phyloP scores from a whole-genome alignment of 2,113 vertebrate species.

The Aix galericulata region DNA sequence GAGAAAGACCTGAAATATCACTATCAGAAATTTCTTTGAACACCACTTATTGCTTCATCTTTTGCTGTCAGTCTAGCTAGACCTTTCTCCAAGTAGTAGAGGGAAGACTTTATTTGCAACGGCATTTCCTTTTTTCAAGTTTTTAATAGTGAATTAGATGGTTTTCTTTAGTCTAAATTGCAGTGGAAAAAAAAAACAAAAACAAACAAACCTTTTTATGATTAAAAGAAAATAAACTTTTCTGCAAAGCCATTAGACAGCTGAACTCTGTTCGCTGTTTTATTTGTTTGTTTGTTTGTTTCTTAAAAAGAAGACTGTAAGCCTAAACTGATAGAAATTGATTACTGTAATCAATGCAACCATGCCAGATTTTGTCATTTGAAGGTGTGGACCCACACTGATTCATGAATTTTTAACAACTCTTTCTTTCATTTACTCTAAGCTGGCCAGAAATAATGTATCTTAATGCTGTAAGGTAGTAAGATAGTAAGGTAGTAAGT shows the following conservation, averaged over 20 bases:
- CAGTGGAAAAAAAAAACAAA: not conserved
- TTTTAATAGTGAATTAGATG: not conserved
- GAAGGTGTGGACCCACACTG: not conserved
- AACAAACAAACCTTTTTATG: rapidly evolving
- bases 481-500: not conserved
- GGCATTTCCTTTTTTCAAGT: not conserved
- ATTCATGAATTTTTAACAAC: not conserved
- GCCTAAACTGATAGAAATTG: not conserved
- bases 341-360: not conserved
- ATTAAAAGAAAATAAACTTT: not conserved
- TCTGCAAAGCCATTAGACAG: not conserved
- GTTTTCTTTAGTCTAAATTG: not conserved
- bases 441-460: not conserved
- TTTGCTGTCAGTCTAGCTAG: not conserved
- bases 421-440: not conserved
- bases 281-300: not conserved
- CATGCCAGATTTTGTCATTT: not conserved
- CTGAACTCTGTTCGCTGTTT: not conserved
- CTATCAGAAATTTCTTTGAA: not conserved
- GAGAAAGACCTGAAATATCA: not conserved
- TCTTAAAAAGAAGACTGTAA: not conserved
- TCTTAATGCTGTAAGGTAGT: not conserved
- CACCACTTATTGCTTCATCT: not conserved
- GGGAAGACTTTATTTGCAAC: not conserved
- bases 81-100: not conserved